A percentile compares a stretch with the other conserved stretches of the same genome.
phyloP scores from a whole-genome alignment of 2,888 invertebrate species.

The Morinoia aosen region DNA sequence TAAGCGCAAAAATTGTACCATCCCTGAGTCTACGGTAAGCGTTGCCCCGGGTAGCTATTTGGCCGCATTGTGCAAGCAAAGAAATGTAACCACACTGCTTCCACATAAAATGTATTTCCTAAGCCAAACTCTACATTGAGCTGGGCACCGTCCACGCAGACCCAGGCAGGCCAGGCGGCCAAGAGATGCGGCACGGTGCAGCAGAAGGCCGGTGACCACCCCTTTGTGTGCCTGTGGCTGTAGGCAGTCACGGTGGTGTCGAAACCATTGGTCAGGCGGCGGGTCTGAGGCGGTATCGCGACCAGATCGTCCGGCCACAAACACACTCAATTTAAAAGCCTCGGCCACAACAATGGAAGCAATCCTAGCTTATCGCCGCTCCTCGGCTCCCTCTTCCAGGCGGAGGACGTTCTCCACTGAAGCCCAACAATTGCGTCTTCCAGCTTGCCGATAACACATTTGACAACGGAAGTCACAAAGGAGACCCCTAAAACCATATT shows the following conservation, averaged over 20 bases:
- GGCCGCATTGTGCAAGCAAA: background rate
- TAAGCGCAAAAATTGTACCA: background rate
- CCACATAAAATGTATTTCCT: background rate
- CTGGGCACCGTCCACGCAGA: background rate
- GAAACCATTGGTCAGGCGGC: constrained; percentile 36
- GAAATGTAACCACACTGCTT: background rate
- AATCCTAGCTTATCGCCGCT: constrained; percentile 47
- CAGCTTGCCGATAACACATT: constrained; percentile 9
- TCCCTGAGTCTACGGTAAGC: background rate
- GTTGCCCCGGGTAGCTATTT: background rate
- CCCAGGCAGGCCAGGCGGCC: background rate
- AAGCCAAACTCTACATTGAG: background rate
- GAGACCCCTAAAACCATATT: background rate
- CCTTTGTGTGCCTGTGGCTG: background rate
- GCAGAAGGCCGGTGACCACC: background rate
- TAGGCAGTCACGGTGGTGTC: background rate
- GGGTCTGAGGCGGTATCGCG: background rate
- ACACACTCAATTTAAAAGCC: constrained; percentile 48
- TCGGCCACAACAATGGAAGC: constrained; percentile 32
- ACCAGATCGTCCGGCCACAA: constrained; percentile 38
- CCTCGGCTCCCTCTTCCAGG: constrained; percentile 43
- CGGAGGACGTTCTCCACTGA: constrained; percentile 22
- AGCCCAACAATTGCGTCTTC: constrained; percentile 24
- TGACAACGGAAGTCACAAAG: constrained; percentile 1
- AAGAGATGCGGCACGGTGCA: background rate